Base-by-base conservation (phyloP, 2,888 invertebrate species). In the Drepanosiphum platanoidis region DNA sequence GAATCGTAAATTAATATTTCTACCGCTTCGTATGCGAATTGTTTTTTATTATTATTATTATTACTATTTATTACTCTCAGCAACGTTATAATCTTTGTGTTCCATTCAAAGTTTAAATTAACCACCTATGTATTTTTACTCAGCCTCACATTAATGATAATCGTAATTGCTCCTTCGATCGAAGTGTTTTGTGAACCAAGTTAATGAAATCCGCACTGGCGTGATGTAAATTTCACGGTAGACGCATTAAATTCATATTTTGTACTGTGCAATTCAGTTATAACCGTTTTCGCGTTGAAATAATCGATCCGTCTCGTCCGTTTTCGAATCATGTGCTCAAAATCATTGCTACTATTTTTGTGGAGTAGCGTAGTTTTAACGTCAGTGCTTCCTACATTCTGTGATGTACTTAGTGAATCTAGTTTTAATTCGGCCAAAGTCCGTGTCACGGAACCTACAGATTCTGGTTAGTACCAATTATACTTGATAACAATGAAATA, bases 321-420 rank as follows among this genome's bases (percentile, higher is more conserved):
- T 64, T 66, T 66, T 74, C 5, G 66, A 66, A 83, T 66, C 72
- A 84, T 84, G 84, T 68, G 84, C 52, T 84, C 68, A 68, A 84
- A 70, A 32, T 36, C 66, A 22, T 27, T 4, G n/a, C 9, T 83
- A 27, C 36, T 83, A 5, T 2, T 52, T n/a, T 77, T 77, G 8
- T 84, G 66, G 75, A 18, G 66, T 77, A 58, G 77, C 15, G n/a
- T 70, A 39, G 11, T 84, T 27, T 68, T 75, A 46, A 64, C 30
- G 15, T 75, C 58, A 7, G 77, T 77, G 77, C 77, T 84, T 84
- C 75, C 84, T 58, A 30, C 36, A 30, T 75, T 68, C 68, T 77
- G 84, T 68, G 82, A 83, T 74, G 72, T 74, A 64, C 74, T 66
- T 39, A 9, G 32, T 42, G 77, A 77, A 30, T 39, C 77, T 15